Conservation (phyloP, 2,888 invertebrate species). For the Rhagophthalmus giganteus region DNA sequence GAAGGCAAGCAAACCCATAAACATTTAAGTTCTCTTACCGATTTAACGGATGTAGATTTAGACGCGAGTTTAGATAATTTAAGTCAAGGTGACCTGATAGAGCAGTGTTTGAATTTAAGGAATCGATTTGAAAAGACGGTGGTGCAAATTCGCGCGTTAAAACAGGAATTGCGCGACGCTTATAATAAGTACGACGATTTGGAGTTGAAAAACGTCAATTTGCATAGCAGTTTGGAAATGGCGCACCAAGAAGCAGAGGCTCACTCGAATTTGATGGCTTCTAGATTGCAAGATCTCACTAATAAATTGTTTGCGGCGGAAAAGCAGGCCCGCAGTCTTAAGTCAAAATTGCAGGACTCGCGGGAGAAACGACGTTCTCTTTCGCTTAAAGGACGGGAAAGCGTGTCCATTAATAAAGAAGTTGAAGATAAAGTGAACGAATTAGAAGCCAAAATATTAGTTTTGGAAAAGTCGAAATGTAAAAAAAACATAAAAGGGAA, state of each 20-base stretch:
- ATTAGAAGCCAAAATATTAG: conserved; percentile 74
- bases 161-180: conserved; percentile 76
- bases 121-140: conserved; percentile 81
- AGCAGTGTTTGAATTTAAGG: conserved; percentile 77
- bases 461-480: conserved; percentile 61
- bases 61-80: conserved; percentile 74
- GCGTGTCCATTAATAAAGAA: conserved; percentile 78
- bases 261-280: conserved; percentile 79
- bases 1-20: conserved; percentile 67
- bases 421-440: conserved; percentile 83
- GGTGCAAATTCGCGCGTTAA: conserved; percentile 80
- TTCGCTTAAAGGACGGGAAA: conserved; percentile 79
- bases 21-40: conserved; percentile 78
- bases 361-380: conserved; percentile 79
- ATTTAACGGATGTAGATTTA: conserved; percentile 77
- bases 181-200: conserved; percentile 79
- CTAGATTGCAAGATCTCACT: conserved; percentile 81
- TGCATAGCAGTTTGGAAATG: conserved; percentile 71
- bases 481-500: conserved; percentile 56
- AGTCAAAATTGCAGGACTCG: conserved; percentile 78
- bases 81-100: conserved; percentile 75
- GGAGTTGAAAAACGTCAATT: conserved; percentile 75
- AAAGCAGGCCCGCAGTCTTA: conserved; percentile 76
- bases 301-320: conserved; percentile 79
- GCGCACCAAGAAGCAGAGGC: conserved; percentile 67